Base-by-base conservation (phyloP, 2,113 vertebrate species). In the Osmerus eperlanus region DNA sequence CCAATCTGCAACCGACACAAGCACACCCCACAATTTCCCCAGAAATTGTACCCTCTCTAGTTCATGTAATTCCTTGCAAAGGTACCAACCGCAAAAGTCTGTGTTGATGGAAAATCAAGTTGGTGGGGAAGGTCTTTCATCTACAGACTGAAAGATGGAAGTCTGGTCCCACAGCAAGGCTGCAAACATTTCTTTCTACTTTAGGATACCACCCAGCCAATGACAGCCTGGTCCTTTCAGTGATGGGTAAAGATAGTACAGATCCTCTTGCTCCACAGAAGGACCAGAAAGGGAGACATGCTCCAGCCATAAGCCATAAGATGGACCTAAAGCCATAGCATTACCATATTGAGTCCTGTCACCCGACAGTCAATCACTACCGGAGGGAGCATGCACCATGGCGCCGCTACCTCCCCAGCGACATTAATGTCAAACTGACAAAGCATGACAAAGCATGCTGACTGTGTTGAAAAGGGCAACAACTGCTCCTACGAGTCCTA, bases 131-230 rank as follows among this genome's bases (percentile, higher is more conserved):
- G 54, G 54, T 32, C 8, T 69, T 4, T 69, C 18, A 59, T 69
- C 55, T 69, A 69, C 54, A 23, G 16, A 16, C 53, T 69, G 28
- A 69, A 69, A 59, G 54, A 69, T 55, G 67, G 13, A 9, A 18
- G 2, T 4, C 56, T 1, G 29, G 28, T 28, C 25, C 67, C 25
- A 56, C 67, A 55, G 53, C 67, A 69, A 32, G 67, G 59, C 53
- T 69, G 67, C 55, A 69, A 69, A 19, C 14, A n/a, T 16, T 69
- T 69, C 54, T 69, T 58, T 16, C 67, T 69, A 69, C 67, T 23
- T 19, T 58, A 28, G 53, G 54, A 1, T 69, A 69, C 67, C 54
- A 58, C 23, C 67, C 54, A 9, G 9, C 23, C 53, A 69, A 69
- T 8, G 54, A 69, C 21, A 69, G 67, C 21, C 16, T 58, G 53